Evolutionary conservation across 1,140 invertebrate genomes (phyloP), one percentile per base, ranked within the genome.

Genomic region (Drosophila lacertosa): DNA sequence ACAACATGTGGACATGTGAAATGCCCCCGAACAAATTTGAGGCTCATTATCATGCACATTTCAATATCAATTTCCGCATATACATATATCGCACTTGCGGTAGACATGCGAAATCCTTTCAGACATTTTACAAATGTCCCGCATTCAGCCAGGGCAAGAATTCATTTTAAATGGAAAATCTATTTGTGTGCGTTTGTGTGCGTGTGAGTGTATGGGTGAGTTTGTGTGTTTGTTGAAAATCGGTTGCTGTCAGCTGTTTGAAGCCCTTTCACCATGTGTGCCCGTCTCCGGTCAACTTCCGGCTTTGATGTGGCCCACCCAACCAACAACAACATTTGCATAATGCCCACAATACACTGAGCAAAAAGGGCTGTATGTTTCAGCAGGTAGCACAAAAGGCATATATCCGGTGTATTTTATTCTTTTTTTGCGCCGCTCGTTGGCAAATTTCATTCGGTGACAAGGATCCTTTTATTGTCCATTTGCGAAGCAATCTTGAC

Each of bases 11-110:
- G 20, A 24, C 26, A 54, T 73, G 40, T 72, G 58, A 53, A 55
- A 58, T 32, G 22, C 42, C 13, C 10, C 39, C 13, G 42, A 75
- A 71, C 72, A 80, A 80, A 72, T 80, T 77, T 75, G 45, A 60
- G 57, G 66, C 77, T 80, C 75, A 80, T 80, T 80, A 80, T 75
- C 72, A 80, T 80, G 66, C 66, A 55, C 66, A 75, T 80, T 78
- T 78, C 77, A 80, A 80, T 80, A 80, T 78, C 75, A 78, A 78
- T 80, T 78, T 80, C 71, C 40, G 40, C 53, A 68, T 40, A 55
- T 11, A 55, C 45, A 55, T 11, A 55, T 15, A 35, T 47, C 64
- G 39, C 45, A 48, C 39, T 69, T 39, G 44, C 35, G 15, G 71
- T 39, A 62, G 57, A 74, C 70, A 75, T 67, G 77, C 51, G 57